Percentiles rank a stretch among this genome's conserved stretches.
Evolutionary conservation across 2,888 invertebrate genomes (phyloP).

Genomic region (Zaprionus lineosus): DNA sequence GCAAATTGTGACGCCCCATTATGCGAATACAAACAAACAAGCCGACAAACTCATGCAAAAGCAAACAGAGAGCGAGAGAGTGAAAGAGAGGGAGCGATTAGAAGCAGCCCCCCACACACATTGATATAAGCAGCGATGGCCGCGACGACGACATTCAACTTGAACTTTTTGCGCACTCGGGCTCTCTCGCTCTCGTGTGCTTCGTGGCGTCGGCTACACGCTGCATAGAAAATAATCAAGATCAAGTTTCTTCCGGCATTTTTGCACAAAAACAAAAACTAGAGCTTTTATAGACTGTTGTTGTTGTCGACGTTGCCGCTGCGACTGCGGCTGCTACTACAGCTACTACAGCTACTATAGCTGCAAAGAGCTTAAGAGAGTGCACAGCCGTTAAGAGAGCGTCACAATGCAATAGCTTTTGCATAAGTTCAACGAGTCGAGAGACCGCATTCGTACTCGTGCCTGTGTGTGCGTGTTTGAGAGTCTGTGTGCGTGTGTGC

Average conservation of each 20-base stretch:
- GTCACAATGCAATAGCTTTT: constrained; percentile 38
- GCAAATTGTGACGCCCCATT: constrained; percentile 63
- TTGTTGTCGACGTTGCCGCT: constrained; percentile 13
- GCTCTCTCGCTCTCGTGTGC: constrained; percentile 26
- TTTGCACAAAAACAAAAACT: constrained; percentile 64
- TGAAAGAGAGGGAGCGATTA: constrained; percentile 13
- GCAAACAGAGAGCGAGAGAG: constrained; percentile 8
- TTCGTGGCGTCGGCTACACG: constrained; percentile 28
- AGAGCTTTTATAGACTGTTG: constrained; percentile 58
- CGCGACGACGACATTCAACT: constrained; percentile 76
- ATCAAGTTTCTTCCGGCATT: constrained; percentile 80
- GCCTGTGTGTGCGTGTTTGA: neutral
- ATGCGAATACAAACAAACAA: constrained; percentile 22
- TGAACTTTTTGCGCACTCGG: constrained; percentile 74
- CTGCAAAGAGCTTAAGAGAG: constrained; percentile 31
- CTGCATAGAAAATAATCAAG: constrained; percentile 74
- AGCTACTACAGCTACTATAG: too few relatives aligned
- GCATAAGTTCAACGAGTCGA: constrained; percentile 21
- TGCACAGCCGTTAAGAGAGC: constrained; percentile 34
- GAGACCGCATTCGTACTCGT: constrained; percentile 16
- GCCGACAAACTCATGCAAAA: neutral
- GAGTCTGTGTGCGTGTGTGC: constrained; percentile 8
- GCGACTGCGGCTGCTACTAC: neutral
- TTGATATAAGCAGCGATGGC: constrained; percentile 33
- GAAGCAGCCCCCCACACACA: constrained; percentile 16